Evolutionary conservation across 2,888 invertebrate species (phyloP).

Genomic region (Drosophila suboccidentalis): DNA sequence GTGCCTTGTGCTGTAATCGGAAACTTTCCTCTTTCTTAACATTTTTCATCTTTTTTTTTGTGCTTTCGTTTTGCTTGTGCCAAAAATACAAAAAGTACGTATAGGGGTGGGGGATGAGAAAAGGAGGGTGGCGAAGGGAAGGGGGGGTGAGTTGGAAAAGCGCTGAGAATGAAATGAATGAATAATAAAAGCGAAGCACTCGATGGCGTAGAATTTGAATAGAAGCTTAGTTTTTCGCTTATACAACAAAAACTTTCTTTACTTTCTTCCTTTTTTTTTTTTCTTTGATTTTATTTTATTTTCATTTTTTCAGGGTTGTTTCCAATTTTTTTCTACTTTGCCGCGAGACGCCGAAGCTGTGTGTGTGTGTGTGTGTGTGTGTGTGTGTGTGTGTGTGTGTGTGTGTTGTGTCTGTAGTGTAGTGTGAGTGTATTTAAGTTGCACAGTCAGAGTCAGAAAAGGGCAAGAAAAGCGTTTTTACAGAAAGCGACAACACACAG

Average conservation of each 20-base stretch:
- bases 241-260: conserved; percentile 81
- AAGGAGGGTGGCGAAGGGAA: not conserved
- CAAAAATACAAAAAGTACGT: conserved; percentile 70
- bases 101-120: not conserved
- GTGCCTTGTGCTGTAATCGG: conserved; percentile 71
- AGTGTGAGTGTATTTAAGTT: conserved; percentile 56
- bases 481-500: conserved; percentile 54
- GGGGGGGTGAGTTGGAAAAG: conserved; percentile 4
- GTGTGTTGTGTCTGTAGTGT: conserved; percentile 34
- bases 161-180: conserved; percentile 77
- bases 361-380: conserved; percentile 11
- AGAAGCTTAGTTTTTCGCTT: conserved; percentile 85
- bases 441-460: conserved; percentile 66
- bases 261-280: conserved; percentile 56
- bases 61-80: conserved; percentile 79
- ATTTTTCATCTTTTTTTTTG: conserved; percentile 73
- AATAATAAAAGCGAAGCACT: conserved; percentile 81
- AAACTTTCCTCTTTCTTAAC: conserved; percentile 82
- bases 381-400: conserved; percentile 26
- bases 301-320: conserved; percentile 62
- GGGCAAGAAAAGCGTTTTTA: conserved; percentile 77
- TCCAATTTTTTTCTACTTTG: conserved; percentile 78
- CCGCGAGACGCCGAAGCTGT: conserved; percentile 44
- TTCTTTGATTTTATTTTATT: conserved; percentile 39
- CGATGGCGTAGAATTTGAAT: conserved; percentile 84